phyloP scores from a whole-genome alignment of 2,113 vertebrate species.

The Odontophorus gujanensis region DNA sequence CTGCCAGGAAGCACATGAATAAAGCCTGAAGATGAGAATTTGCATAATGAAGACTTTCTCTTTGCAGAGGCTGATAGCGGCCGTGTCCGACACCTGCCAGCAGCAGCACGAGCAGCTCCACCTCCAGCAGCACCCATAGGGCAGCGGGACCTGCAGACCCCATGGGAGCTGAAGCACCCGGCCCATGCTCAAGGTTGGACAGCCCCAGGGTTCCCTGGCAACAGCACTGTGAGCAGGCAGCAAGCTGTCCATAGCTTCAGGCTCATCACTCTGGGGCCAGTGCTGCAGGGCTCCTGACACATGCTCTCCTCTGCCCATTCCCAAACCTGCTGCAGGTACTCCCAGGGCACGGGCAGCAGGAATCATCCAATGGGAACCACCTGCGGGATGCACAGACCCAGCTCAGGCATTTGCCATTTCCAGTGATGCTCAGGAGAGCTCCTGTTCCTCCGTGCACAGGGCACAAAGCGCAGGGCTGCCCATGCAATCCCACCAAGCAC shows the following conservation, averaged over 20 bases:
- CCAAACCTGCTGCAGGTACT: constrained; percentile 26
- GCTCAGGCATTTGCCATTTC: rapidly evolving
- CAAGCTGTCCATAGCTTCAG: neutral
- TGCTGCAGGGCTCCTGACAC: neutral
- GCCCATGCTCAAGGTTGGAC: neutral
- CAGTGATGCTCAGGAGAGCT: neutral
- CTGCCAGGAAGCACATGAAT: constrained; percentile 82
- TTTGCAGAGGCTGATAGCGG: constrained; percentile 45
- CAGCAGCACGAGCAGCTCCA: neutral
- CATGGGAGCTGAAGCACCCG: neutral
- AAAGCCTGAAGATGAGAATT: constrained; percentile 82
- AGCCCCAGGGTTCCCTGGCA: neutral
- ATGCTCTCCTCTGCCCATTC: neutral
- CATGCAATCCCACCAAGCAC: too few relatives aligned
- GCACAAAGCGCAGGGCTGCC: neutral
- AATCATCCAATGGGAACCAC: neutral
- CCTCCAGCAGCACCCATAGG: neutral
- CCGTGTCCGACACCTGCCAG: constrained; percentile 48
- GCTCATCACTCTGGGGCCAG: neutral
- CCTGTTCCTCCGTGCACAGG: neutral
- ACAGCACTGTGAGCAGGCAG: rapidly evolving
- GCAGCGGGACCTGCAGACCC: neutral
- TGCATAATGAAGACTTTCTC: constrained; percentile 80
- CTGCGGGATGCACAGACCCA: rapidly evolving
- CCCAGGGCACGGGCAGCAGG: neutral